phyloP scores from a whole-genome alignment of 2,113 vertebrate species.

The Vidua macroura region DNA sequence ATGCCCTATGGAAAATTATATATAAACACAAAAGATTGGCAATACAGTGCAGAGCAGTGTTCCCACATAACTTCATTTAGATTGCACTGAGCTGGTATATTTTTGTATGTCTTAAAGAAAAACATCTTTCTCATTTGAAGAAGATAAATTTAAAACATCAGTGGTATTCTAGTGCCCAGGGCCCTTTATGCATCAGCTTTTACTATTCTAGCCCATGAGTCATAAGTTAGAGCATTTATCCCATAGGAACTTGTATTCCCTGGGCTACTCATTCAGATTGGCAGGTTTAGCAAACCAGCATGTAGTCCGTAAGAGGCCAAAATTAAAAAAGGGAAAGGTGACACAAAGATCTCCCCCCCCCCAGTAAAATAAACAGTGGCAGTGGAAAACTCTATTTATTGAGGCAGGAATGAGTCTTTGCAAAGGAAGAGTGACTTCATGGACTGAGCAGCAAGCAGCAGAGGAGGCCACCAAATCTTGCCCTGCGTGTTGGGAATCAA shows the following conservation, averaged over 20 bases:
- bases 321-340: constrained; percentile 55
- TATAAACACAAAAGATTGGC: constrained; percentile 59
- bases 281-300: constrained; percentile 63
- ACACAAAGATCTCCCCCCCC: not conserved
- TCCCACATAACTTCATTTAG: constrained; percentile 62
- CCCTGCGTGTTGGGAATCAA: rapidly evolving
- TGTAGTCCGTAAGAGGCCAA: constrained; percentile 51
- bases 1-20: constrained; percentile 62
- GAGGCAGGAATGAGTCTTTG: constrained; percentile 15
- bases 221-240: constrained; percentile 54
- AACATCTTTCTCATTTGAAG: constrained; percentile 69
- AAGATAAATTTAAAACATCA: constrained; percentile 73
- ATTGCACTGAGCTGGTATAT: constrained; percentile 59
- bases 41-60: constrained; percentile 36
- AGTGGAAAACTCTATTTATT: constrained; percentile 54
- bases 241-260: constrained; percentile 45
- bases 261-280: constrained; percentile 49
- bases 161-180: constrained; percentile 35
- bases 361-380: constrained; percentile 53
- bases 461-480: not conserved
- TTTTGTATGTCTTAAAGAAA: constrained; percentile 68
- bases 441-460: not conserved
- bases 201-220: constrained; percentile 39
- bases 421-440: constrained; percentile 39
- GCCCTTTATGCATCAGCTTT: constrained; percentile 28